Conservation (phyloP, 2,113 vertebrate genomes). For the Galeopterus variegatus region DNA sequence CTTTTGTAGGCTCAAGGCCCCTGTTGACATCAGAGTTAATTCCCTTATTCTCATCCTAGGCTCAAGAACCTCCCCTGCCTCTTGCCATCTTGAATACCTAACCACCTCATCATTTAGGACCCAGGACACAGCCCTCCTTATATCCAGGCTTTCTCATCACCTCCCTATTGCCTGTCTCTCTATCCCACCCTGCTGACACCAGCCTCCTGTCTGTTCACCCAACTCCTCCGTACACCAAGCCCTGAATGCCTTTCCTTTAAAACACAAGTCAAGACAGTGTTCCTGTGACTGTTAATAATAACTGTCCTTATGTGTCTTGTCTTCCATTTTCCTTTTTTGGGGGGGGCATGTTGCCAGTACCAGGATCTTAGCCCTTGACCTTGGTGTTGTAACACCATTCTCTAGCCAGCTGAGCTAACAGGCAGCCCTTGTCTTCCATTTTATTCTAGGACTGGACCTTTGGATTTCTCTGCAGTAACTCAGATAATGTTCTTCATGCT, state of each 20-base stretch:
- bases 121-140: too few relatives aligned
- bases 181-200: accelerated
- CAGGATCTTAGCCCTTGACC: too few relatives aligned
- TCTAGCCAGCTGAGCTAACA: too few relatives aligned
- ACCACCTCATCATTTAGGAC: not conserved
- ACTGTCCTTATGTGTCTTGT: accelerated
- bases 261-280: not conserved
- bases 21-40: too few relatives aligned
- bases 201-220: accelerated
- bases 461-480: not conserved
- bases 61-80: not conserved
- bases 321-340: too few relatives aligned
- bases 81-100: too few relatives aligned
- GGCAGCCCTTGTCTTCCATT: not conserved
- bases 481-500: accelerated
- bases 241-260: not conserved
- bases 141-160: not conserved
- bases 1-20: not conserved
- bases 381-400: too few relatives aligned
- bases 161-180: not conserved
- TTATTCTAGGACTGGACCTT: not conserved
- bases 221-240: too few relatives aligned
- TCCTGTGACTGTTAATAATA: accelerated
- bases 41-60: not conserved
- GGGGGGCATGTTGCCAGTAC: too few relatives aligned